phyloP scores from a whole-genome alignment of 2,888 invertebrate species.

The Agriopis leucophaearia region DNA sequence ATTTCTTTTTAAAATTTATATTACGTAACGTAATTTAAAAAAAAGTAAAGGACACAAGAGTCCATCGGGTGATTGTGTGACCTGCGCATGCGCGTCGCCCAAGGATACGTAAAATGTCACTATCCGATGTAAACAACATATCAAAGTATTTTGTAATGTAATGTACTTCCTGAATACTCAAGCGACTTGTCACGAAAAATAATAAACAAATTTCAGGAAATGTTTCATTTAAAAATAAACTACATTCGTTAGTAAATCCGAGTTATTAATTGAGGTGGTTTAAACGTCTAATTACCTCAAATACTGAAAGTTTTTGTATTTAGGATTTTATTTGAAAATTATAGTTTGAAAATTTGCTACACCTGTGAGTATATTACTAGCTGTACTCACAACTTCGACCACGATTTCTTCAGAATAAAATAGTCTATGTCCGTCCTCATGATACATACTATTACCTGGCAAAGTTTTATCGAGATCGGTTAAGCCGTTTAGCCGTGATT shows the following conservation, averaged over 20 bases:
- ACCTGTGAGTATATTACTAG: too few relatives aligned
- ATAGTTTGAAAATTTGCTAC: too few relatives aligned
- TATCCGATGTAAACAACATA: conserved; percentile 14
- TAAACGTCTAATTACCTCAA: too few relatives aligned
- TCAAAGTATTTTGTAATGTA: neutral
- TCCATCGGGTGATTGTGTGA: neutral
- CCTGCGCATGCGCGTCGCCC: conserved; percentile 6
- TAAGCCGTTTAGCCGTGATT: too few relatives aligned
- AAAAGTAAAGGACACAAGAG: neutral
- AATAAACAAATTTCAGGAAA: conserved; percentile 13
- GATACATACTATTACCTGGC: too few relatives aligned
- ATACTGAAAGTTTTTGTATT: too few relatives aligned
- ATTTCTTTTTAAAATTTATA: neutral
- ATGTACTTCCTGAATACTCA: conserved; percentile 15
- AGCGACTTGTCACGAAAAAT: neutral
- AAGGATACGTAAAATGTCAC: conserved; percentile 33
- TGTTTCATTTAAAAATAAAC: conserved; percentile 1
- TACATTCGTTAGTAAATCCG: neutral
- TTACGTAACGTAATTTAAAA: neutral
- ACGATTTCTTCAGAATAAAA: too few relatives aligned
- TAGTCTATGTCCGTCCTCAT: too few relatives aligned
- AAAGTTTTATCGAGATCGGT: too few relatives aligned
- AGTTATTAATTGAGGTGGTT: too few relatives aligned
- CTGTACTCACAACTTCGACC: too few relatives aligned
- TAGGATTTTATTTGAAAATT: too few relatives aligned